phyloP scores from a whole-genome alignment of 1,140 invertebrate species.

The Hypsibius dujardini region DNA sequence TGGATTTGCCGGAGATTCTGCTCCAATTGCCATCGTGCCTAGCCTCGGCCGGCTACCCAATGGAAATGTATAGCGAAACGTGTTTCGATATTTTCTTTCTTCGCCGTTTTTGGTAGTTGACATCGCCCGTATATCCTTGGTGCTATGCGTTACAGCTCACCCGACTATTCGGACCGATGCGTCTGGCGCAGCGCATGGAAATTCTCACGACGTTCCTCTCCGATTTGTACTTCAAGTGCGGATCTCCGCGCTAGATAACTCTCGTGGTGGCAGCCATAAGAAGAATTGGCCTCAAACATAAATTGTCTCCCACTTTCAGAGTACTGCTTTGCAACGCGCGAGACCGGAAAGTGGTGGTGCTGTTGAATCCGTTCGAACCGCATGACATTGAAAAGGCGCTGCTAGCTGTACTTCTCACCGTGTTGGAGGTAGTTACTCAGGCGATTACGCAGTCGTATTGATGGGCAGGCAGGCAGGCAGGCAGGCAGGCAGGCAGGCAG shows the following conservation, averaged over 20 bases:
- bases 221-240: background rate
- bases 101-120: too few species aligned
- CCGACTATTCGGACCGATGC: background rate
- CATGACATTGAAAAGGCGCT: background rate
- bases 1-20: too few species aligned
- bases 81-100: too few species aligned
- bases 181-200: background rate
- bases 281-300: background rate
- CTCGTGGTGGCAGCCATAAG: background rate
- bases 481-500: too few species aligned
- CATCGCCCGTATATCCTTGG: too few species aligned
- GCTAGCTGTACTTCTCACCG: background rate
- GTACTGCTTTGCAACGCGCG: background rate
- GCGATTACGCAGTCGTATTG: too few species aligned
- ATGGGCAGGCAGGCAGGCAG: too few species aligned
- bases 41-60: too few species aligned
- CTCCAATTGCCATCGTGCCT: too few species aligned
- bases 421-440: background rate
- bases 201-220: background rate
- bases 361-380: background rate
- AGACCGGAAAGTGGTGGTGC: background rate
- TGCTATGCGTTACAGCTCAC: background rate
- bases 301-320: background rate
- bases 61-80: too few species aligned
- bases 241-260: background rate